Evolutionary conservation across 2,888 invertebrate species (phyloP).

Genomic region (Dynastes tityus): DNA sequence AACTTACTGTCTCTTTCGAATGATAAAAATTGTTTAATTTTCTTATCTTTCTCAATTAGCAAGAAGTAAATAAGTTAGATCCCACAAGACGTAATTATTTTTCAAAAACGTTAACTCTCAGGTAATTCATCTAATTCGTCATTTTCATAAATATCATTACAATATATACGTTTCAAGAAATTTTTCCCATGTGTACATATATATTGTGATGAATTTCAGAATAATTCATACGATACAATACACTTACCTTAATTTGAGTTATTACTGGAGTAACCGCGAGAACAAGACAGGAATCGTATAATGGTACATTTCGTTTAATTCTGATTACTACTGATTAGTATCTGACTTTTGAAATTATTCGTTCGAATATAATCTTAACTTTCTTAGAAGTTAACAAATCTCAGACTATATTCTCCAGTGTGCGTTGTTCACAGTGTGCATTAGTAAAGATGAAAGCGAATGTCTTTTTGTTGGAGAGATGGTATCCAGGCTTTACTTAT

Average conservation of each 20-base stretch:
- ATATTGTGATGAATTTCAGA: not conserved
- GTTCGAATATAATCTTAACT: conserved; percentile 11
- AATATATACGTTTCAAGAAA: too few relatives aligned
- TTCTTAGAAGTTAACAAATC: not conserved
- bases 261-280: not conserved
- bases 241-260: conserved; percentile 1
- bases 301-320: conserved; percentile 12
- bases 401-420: not conserved
- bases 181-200: too few relatives aligned
- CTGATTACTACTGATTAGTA: conserved; percentile 20
- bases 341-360: conserved; percentile 30
- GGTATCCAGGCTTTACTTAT: not conserved
- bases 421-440: not conserved
- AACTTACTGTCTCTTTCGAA: too few relatives aligned
- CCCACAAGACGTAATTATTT: too few relatives aligned
- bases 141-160: too few relatives aligned
- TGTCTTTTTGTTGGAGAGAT: conserved; percentile 9
- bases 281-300: not conserved
- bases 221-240: conserved; percentile 7
- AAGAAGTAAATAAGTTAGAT: too few relatives aligned
- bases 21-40: too few relatives aligned
- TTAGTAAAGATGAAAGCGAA: conserved; percentile 12
- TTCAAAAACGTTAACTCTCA: too few relatives aligned
- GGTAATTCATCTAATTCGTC: too few relatives aligned
- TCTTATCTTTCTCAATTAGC: too few relatives aligned